phyloP scores from a whole-genome alignment of 2,888 invertebrate species.

The Phania funesta region DNA sequence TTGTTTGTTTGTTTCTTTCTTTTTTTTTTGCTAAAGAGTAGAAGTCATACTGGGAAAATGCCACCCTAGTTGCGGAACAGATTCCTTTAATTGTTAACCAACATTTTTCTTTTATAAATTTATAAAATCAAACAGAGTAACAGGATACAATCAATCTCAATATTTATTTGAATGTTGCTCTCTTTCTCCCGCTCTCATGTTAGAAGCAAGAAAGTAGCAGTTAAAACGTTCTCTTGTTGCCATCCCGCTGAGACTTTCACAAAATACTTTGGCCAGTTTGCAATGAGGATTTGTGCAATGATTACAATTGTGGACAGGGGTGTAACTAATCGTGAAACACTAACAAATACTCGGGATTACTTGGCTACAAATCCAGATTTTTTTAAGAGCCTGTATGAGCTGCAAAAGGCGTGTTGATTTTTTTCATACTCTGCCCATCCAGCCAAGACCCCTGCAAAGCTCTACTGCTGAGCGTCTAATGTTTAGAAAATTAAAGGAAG shows the following conservation, averaged over 20 bases:
- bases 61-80: conserved; percentile 66
- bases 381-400: background rate
- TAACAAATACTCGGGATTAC: background rate
- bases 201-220: background rate
- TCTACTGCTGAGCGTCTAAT: conserved; percentile 60
- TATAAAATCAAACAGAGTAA: background rate
- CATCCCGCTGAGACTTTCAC: conserved; percentile 78
- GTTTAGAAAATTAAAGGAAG: background rate
- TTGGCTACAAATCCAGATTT: background rate
- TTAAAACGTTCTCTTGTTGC: background rate
- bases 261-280: conserved; percentile 80
- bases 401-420: conserved; percentile 44
- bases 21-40: conserved; percentile 25
- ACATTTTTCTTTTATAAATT: no score
- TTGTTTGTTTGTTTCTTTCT: background rate
- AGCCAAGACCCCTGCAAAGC: conserved; percentile 32
- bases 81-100: conserved; percentile 62
- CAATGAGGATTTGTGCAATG: conserved; percentile 73
- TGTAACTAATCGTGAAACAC: conserved; percentile 54
- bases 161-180: conserved; percentile 6
- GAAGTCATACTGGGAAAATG: conserved; percentile 51
- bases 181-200: background rate
- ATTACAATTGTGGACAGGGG: conserved; percentile 63
- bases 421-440: conserved; percentile 7
- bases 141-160: conserved; percentile 46